Evolutionary conservation across 2,113 vertebrate species (phyloP).

Genomic region (Abramis brama): DNA sequence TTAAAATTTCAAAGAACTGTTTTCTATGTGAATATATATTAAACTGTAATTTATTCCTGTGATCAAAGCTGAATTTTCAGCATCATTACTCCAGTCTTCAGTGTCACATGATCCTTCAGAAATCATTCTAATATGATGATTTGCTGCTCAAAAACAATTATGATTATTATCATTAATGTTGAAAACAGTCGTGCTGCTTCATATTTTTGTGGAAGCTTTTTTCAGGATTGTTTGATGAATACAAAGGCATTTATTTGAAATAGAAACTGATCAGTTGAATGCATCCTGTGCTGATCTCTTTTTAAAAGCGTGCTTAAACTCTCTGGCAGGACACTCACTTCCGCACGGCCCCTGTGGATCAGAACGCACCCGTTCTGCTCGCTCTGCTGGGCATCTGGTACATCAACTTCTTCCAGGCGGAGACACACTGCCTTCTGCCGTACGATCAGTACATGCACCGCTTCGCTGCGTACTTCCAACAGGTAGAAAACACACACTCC

Average conservation of each 20-base stretch:
- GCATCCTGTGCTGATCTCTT: background rate
- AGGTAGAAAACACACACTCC: slow-evolving; percentile 75
- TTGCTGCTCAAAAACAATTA: background rate
- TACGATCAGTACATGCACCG: slow-evolving; percentile 99
- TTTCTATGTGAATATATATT: background rate
- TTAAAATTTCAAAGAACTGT: background rate
- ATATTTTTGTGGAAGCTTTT: background rate
- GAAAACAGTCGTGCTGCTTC: background rate
- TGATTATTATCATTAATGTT: background rate
- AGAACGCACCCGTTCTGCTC: slow-evolving; percentile 88
- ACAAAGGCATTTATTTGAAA: background rate
- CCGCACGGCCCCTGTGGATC: slow-evolving; percentile 84
- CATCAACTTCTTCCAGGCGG: slow-evolving; percentile 91
- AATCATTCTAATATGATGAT: background rate
- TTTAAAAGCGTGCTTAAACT: background rate
- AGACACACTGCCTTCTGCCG: slow-evolving; percentile 92
- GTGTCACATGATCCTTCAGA: background rate
- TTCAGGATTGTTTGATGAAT: background rate
- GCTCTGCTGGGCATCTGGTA: slow-evolving; percentile 96
- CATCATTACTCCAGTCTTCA: slow-evolving; percentile 1
- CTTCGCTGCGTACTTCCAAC: slow-evolving; percentile 98
- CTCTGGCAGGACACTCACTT: slow-evolving; percentile 90
- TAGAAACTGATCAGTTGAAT: background rate
- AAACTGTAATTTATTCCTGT: background rate
- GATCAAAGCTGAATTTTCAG: background rate